Evolutionary conservation across 2,888 invertebrate genomes (phyloP), one percentile per base, ranked within the genome.

Genomic region (Perizoma flavofasciatum): DNA sequence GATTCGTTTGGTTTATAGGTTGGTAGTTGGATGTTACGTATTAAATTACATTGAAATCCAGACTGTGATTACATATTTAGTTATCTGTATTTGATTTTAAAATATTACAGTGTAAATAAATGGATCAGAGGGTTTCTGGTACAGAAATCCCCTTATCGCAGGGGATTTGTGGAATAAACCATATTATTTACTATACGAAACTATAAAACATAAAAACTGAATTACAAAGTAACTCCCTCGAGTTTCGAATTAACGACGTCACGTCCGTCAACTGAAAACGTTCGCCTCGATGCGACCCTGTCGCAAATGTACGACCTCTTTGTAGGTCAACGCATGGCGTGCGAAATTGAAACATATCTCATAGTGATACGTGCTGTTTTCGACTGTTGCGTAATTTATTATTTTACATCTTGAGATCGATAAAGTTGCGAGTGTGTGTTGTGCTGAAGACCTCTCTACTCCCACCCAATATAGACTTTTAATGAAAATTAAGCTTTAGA

Each of bases 231-330:
- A n/a, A 37, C 37, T 37, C 59, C 53, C 49, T 54, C 32, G 43
- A 51, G 51, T 45, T 62, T 45, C 61, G 6, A 48, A 55, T 39
- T 52, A 52, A 62, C 53, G 61, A 53, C 59, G 57, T 81, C 73
- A 78, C 77, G 70, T 73, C 73, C 77, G 70, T 73, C 73, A 71
- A 61, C 63, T 71, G 72, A 75, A 77, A 73, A 68, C 65, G 62
- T 65, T 22, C 22, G 22, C 61, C 77, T 67, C 71, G 79, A 73
- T 83, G 37, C 7, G 37, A 37, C 77, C 75, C 81, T 81, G 82
- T 73, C 65, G 77, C 79, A 78, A 82, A 86, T 85, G 83, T 78
- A 79, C 79, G 78, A 81, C 81, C 82, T 79, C 73, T 83, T 86
- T 85, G 74, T 86, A 84, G 88, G 88, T 88, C 86, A 86, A 55